Evolutionary conservation across 2,797 vertebrate species (phyloP).

Genomic region (Petrocephalus sullivani): DNA sequence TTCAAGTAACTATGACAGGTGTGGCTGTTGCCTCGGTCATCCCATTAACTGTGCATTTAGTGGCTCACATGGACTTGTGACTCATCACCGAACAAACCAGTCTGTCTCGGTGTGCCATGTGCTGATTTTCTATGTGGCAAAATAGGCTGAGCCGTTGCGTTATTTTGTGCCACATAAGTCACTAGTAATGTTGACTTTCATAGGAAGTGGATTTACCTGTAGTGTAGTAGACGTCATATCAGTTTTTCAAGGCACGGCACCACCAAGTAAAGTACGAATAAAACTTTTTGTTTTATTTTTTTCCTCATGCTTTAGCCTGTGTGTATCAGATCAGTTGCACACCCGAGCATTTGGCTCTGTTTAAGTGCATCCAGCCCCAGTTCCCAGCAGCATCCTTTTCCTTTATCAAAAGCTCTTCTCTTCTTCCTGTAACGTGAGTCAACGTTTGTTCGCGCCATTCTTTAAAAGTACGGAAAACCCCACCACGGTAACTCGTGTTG

Average conservation of each 20-base stretch:
- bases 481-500: not conserved
- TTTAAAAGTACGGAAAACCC: not conserved
- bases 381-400: not conserved
- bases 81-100: not conserved
- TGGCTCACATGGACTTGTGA: not conserved
- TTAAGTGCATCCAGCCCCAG: not conserved
- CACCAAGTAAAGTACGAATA: not conserved
- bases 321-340: not conserved
- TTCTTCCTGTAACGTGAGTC: slow-evolving; percentile 9
- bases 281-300: not conserved
- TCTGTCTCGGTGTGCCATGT: not conserved
- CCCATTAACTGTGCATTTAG: not conserved
- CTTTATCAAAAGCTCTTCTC: not conserved
- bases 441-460: not conserved
- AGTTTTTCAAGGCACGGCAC: not conserved
- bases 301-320: not conserved
- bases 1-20: not conserved
- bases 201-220: not conserved
- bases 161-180: not conserved
- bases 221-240: not conserved
- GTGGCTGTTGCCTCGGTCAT: not conserved
- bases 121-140: not conserved
- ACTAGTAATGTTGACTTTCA: not conserved
- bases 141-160: not conserved
- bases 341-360: not conserved